Evolutionary conservation across 1,140 invertebrate species (phyloP).

Genomic region (Apocrypta bakeri): DNA sequence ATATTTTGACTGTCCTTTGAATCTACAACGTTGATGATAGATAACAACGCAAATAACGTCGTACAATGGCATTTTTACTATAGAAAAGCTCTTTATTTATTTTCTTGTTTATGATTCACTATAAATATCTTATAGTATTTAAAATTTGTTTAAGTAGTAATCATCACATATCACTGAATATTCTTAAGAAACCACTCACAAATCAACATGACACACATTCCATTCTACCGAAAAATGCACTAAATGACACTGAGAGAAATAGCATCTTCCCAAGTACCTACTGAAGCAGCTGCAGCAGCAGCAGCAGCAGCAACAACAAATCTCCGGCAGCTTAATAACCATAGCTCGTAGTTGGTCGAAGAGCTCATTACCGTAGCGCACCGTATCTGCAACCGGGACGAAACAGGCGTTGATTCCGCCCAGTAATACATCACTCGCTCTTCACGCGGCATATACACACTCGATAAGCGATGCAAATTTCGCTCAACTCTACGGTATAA

Average conservation of each 20-base stretch:
- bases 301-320: not conserved
- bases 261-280: not conserved
- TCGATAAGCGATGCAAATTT: slow-evolving; percentile 14
- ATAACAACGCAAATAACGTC: too few relatives aligned
- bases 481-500: not conserved
- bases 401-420: not conserved
- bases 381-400: not conserved
- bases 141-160: too few relatives aligned
- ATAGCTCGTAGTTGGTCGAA: not conserved
- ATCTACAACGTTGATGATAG: too few relatives aligned
- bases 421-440: not conserved
- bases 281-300: not conserved
- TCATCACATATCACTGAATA: too few relatives aligned
- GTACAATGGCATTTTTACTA: too few relatives aligned
- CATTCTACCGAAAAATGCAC: not conserved
- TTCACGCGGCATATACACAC: not conserved
- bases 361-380: not conserved
- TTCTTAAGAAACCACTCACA: not conserved
- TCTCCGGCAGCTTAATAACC: slow-evolving; percentile 11
- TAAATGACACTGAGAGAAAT: not conserved
- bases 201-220: not conserved
- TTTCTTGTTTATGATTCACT: too few relatives aligned
- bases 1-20: not conserved
- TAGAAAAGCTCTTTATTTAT: too few relatives aligned
- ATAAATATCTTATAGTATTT: too few relatives aligned